These are phyloP conservation scores for Spongia lamella DNA, from an alignment of 37 sponge, comb jelly and placozoan species.

Conservation along the genomic window DNA sequence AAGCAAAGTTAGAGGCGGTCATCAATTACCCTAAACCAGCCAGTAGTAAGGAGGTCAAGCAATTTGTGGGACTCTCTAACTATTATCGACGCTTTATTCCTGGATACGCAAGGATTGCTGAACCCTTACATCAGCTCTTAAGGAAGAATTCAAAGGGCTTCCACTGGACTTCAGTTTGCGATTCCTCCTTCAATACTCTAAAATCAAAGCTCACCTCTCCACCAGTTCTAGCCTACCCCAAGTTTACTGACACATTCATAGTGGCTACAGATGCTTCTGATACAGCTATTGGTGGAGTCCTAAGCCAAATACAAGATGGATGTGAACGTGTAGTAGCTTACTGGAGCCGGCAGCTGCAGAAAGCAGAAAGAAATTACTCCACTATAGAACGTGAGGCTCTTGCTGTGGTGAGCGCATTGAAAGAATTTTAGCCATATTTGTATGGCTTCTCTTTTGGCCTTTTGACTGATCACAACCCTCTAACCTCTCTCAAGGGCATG, in stretches of 20 bases:
- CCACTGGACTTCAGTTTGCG: conserved; percentile 12
- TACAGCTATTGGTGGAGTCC: conserved; percentile 34
- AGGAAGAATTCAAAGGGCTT: conserved; percentile 21
- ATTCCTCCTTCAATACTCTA: conserved; percentile 23
- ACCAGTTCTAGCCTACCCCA: conserved; percentile 25
- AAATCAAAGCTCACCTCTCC: conserved; percentile 24
- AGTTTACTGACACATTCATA: conserved; percentile 11
- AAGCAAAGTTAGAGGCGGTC: conserved; percentile 28
- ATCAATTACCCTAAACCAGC: conserved; percentile 30
- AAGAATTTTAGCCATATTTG: conserved; percentile 42
- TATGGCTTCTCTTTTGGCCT: conserved; percentile 29
- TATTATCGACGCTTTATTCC: conserved; percentile 33
- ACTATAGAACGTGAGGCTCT: conserved; percentile 34
- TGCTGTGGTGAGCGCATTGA: conserved; percentile 27
- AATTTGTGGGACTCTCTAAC: conserved; percentile 41
- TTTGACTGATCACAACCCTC: conserved; percentile 46
- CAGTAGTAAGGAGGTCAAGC: conserved; percentile 20
- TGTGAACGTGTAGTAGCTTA: conserved; percentile 32
- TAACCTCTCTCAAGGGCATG: conserved; percentile 1
- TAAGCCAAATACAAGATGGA: conserved; percentile 41
- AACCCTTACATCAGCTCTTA: conserved; percentile 28
- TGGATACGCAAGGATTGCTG: conserved; percentile 27
- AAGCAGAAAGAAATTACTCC: conserved; percentile 31
- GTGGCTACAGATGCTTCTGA: conserved; percentile 34
- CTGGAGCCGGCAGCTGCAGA: conserved; percentile 33